Conservation (phyloP, 1,140 invertebrate genomes). For the Hyposmocoma kahamanoa region DNA sequence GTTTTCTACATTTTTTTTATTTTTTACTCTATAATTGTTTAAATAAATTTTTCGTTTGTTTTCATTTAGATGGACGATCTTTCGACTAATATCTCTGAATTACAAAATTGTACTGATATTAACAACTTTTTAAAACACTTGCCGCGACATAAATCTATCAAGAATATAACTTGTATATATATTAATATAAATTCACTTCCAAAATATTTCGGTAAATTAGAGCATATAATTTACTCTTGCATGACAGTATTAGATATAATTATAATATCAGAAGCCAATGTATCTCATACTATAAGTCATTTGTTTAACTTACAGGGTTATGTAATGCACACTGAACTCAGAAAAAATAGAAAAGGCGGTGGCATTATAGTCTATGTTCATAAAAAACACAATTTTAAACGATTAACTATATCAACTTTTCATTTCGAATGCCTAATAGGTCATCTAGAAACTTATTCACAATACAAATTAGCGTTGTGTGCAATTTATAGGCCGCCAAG, state of each 20-base stretch:
- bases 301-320: not conserved
- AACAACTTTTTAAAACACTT: not conserved
- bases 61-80: not conserved
- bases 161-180: not conserved
- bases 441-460: not conserved
- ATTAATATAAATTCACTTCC: not conserved
- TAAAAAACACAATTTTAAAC: conserved; percentile 5
- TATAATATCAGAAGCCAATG: conserved; percentile 3
- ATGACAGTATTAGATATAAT: not conserved
- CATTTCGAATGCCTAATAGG: conserved; percentile 3
- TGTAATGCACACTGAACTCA: not conserved
- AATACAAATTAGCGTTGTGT: not conserved
- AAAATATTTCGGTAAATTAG: not conserved
- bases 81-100: not conserved
- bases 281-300: not conserved
- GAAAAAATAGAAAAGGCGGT: conserved; percentile 4
- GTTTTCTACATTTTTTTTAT: too few relatives aligned
- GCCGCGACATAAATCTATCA: not conserved
- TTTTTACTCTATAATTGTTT: too few relatives aligned
- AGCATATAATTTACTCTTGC: not conserved
- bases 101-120: conserved; percentile 1
- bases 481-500: conserved; percentile 3
- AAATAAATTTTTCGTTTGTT: too few relatives aligned
- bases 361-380: conserved; percentile 5
- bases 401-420: not conserved